Conservation (phyloP, 1,140 invertebrate species). For the Drosophila tropicalis region DNA sequence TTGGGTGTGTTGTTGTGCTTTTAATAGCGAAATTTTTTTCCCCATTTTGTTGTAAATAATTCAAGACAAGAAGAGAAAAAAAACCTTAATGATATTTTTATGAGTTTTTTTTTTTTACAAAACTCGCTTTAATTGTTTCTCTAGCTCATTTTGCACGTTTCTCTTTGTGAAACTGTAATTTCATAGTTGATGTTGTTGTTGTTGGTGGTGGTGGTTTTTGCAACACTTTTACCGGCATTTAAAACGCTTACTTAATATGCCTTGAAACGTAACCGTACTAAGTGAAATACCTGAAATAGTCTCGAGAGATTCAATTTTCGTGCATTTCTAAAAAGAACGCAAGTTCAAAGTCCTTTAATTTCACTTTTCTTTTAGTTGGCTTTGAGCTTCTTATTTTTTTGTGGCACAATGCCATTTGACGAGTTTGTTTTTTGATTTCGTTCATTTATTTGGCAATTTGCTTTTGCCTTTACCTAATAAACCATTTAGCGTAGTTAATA, state of each 20-base stretch:
- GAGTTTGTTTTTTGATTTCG: too few relatives aligned
- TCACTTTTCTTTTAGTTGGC: constrained; percentile 11
- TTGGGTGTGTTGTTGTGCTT: neutral
- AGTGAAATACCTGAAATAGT: too few relatives aligned
- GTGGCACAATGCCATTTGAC: constrained; percentile 40
- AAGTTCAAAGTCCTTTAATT: constrained; percentile 3
- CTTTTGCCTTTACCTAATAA: constrained; percentile 64
- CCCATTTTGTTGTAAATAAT: constrained; percentile 34
- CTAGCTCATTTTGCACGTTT: constrained; percentile 55
- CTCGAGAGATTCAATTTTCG: neutral
- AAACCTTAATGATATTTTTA: constrained; percentile 11
- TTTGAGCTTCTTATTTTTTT: constrained; percentile 14
- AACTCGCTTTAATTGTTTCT: constrained; percentile 38
- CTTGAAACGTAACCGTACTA: neutral
- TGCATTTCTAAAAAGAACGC: neutral
- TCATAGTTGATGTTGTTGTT: neutral
- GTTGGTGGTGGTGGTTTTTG: constrained; percentile 2
- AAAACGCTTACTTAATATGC: constrained; percentile 1
- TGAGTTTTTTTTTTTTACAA: constrained; percentile 22
- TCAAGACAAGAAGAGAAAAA: constrained; percentile 2
- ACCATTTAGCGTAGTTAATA: constrained; percentile 72
- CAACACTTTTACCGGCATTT: constrained; percentile 7
- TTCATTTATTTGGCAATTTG: constrained; percentile 31
- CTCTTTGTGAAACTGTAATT: constrained; percentile 20
- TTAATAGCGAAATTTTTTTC: constrained; percentile 17